Evolutionary conservation across 2,113 vertebrate species (phyloP), one percentile per base, ranked within the genome.

Genomic region (Plotosus lineatus): DNA sequence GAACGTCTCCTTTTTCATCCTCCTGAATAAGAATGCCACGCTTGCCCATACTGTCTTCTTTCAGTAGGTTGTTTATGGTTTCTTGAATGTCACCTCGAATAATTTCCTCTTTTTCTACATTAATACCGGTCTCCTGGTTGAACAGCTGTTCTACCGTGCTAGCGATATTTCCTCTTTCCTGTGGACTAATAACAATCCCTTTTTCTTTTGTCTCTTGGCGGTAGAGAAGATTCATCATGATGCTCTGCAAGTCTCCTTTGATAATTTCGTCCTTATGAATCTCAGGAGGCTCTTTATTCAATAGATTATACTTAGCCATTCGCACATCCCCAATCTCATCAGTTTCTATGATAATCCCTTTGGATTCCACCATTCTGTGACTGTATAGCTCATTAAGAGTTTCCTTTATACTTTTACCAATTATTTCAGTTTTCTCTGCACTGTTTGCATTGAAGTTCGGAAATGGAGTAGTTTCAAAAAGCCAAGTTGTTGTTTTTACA

Each of bases 401-500:
- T 86, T 94, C 93, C 87, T 93, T 94, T 79, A 98, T 87, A 36
- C 92, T 97, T 87, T 97, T 98, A 11, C 96, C 96, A 65, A 95
- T 69, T 72, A 98, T 94, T 91, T 95, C 94, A 33, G 90, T 89
- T 85, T 92, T 95, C 83, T 96, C 94, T 36, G 91, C 79, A 82
- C 68, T 92, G 26, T 83, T 91, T 83, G 95, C 94, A 87, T 94
- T 95, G 88, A 98, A 97, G 83, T 94, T 91, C 58, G 94, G 91
- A 71, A 98, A 91, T 15, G 96, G 94, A 68, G 94, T 98, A 1
- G 95, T 96, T 92, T 98, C 96, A 94, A 98, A 98, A 69, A 97
- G 94, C 95, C 95, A 97, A 0, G 94, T 96, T 77, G 94, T 94
- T 72, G 95, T 94, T 87, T 94, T 96, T 19, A 98, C 96, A 85